Conservation (phyloP, 2,113 vertebrate genomes). For the Microcebus tavaratra region DNA sequence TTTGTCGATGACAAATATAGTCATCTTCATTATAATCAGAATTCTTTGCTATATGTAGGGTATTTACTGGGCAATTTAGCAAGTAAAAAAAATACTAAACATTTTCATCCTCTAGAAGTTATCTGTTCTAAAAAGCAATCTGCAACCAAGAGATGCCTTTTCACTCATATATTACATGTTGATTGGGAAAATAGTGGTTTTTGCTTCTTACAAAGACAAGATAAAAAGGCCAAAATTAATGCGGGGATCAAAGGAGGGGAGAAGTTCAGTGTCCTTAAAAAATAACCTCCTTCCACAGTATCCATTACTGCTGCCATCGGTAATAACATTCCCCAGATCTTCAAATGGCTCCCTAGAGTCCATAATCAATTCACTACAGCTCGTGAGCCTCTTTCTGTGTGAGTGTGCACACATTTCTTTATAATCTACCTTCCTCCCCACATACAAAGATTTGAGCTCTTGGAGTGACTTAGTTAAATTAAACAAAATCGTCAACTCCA, state of each 20-base stretch:
- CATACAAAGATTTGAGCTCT: not conserved
- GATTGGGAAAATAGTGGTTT: not conserved
- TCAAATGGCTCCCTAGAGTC: not conserved
- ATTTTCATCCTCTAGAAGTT: slow-evolving; percentile 11
- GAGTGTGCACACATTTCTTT: not conserved
- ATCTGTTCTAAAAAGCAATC: slow-evolving; percentile 23
- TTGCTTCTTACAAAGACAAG: not conserved
- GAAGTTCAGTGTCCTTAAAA: slow-evolving; percentile 20
- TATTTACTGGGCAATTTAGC: slow-evolving; percentile 27
- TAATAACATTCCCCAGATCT: not conserved
- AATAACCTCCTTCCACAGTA: not conserved
- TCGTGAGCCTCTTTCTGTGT: not conserved
- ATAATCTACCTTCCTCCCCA: not conserved
- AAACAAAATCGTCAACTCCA: not conserved
- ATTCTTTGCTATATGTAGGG: not conserved
- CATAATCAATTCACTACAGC: not conserved
- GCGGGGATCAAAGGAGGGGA: slow-evolving; percentile 19
- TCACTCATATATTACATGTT: not conserved
- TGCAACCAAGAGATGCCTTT: slow-evolving; percentile 15
- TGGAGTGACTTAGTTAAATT: slow-evolving; percentile 20
- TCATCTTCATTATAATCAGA: not conserved
- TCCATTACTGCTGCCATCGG: not conserved
- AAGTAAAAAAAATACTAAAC: slow-evolving; percentile 27
- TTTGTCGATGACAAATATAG: slow-evolving; percentile 51
- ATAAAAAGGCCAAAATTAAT: not conserved